A percentile compares a stretch with the other conserved stretches of the same genome.
These are phyloP conservation scores for Leptatherina wallacei DNA, from an alignment of 2,797 vertebrate species.

Conservation along the genomic window DNA sequence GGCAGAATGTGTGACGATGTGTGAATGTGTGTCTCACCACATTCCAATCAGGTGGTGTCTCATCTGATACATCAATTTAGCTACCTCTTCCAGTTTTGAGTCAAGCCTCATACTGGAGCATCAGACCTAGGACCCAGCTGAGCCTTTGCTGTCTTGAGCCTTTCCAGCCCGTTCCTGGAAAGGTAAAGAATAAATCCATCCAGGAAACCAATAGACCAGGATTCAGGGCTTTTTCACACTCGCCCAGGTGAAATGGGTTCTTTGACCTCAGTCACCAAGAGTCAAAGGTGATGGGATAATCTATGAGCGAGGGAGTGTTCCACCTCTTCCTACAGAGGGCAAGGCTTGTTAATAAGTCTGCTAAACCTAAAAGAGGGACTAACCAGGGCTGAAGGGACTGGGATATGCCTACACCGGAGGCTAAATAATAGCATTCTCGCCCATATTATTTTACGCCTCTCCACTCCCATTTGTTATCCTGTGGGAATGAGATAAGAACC, in stretches of 20 bases:
- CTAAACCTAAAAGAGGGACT: constrained; percentile 84
- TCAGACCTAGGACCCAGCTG: background rate
- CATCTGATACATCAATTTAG: constrained; percentile 24
- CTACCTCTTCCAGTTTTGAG: constrained; percentile 11
- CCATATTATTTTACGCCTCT: constrained; percentile 97
- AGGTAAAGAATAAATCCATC: background rate
- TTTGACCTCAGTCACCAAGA: constrained; percentile 52
- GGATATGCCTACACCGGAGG: constrained; percentile 87
- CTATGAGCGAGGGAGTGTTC: constrained; percentile 69
- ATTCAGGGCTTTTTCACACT: constrained; percentile 33
- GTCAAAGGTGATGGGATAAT: constrained; percentile 80
- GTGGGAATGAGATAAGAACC: constrained; percentile 96
- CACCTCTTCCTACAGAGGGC: constrained; percentile 57
- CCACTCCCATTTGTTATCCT: constrained; percentile 95
- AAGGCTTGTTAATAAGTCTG: constrained; percentile 59
- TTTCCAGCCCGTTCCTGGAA: background rate
- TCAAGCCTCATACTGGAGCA: background rate
- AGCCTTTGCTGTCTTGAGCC: background rate
- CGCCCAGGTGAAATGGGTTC: constrained; percentile 55
- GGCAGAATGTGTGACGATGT: constrained; percentile 10
- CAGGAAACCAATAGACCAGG: constrained; percentile 12
- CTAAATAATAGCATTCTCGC: constrained; percentile 92
- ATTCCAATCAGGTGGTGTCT: constrained; percentile 44
- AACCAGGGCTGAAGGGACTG: constrained; percentile 66
- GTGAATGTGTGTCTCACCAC: constrained; percentile 12